These are phyloP conservation scores for Dilophus febrilis DNA, from an alignment of 2,888 invertebrate species.

Conservation along the genomic window DNA sequence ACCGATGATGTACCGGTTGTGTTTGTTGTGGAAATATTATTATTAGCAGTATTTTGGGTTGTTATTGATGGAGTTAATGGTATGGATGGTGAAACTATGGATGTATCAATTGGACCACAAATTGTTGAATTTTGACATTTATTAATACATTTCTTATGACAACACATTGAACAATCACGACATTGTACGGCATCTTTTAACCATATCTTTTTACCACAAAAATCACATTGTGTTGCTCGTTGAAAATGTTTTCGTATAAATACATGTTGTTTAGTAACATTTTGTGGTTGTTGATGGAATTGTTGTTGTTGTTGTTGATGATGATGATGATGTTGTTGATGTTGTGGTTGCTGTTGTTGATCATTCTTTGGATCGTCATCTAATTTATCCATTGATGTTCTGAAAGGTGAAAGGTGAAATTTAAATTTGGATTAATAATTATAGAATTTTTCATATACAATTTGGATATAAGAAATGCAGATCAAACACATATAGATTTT, in stretches of 20 bases:
- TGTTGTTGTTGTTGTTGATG: too few relatives aligned
- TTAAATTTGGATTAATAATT: too few relatives aligned
- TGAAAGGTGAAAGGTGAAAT: neutral
- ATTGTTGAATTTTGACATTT: conserved; percentile 61
- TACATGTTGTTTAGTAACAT: conserved; percentile 37
- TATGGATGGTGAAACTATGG: conserved; percentile 8
- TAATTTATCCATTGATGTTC: too few relatives aligned
- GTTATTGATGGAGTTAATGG: conserved; percentile 4
- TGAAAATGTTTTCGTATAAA: conserved; percentile 81
- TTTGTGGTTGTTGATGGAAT: neutral
- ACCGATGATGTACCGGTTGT: conserved; percentile 4
- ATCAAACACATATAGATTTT: too few relatives aligned
- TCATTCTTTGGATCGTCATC: too few relatives aligned
- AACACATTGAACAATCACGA: conserved; percentile 72
- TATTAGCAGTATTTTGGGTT: too few relatives aligned
- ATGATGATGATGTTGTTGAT: too few relatives aligned
- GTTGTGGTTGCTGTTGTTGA: too few relatives aligned
- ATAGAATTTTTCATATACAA: too few relatives aligned
- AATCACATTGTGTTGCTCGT: conserved; percentile 78
- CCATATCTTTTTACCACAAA: conserved; percentile 95
- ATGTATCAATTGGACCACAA: conserved; percentile 35
- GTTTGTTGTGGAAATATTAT: neutral
- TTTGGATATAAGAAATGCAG: too few relatives aligned
- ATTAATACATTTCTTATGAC: conserved; percentile 88
- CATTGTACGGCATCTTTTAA: conserved; percentile 90